Evolutionary conservation across 2,888 invertebrate species (phyloP).

Genomic region (Lepetodrilus schrolli): DNA sequence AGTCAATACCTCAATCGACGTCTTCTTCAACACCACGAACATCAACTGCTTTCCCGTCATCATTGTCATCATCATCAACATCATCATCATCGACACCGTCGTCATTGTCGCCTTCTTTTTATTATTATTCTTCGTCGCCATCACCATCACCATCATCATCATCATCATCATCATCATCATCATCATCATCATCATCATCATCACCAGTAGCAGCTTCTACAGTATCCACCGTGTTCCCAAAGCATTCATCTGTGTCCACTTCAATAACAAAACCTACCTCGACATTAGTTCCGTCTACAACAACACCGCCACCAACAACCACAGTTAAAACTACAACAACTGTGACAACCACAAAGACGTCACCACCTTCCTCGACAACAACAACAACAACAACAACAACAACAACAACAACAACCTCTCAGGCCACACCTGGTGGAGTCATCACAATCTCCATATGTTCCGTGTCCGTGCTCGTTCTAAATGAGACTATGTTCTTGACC

Average conservation of each 20-base stretch:
- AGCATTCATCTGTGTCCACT: neutral
- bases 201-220: too few species aligned
- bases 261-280: neutral
- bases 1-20: neutral
- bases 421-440: neutral
- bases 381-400: neutral
- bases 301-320: neutral
- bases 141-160: conserved; percentile 1
- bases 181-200: conserved; percentile 2
- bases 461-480: neutral
- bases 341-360: neutral
- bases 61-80: neutral
- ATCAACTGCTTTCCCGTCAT: neutral
- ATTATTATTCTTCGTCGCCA: neutral
- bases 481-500: neutral
- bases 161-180: neutral
- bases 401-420: neutral
- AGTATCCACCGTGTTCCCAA: too few species aligned
- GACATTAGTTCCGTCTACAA: neutral
- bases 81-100: neutral
- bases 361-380: neutral
- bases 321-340: neutral
- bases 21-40: neutral
- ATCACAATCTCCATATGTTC: neutral
- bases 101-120: neutral